Conservation (phyloP, 1,140 invertebrate species). For the Drosophila trapezifrons region DNA sequence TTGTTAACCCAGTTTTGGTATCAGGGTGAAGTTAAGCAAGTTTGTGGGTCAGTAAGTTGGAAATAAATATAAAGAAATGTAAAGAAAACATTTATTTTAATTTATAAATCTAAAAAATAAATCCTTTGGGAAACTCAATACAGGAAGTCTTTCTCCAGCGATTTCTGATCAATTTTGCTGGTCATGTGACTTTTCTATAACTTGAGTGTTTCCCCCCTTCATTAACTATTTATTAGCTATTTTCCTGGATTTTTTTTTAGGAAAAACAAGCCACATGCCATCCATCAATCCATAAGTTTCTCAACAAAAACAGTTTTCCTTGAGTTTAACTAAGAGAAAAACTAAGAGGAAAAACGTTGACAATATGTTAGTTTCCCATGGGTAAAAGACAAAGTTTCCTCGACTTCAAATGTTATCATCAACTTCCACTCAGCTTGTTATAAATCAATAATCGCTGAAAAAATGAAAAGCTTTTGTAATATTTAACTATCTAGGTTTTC, state of each 20-base stretch:
- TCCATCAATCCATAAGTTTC: slow-evolving; percentile 24
- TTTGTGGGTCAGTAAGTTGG: background rate
- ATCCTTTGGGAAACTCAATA: too few species aligned
- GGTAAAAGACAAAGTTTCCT: slow-evolving; percentile 15
- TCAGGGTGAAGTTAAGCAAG: background rate
- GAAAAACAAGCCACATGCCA: background rate
- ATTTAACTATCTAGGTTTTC: slow-evolving; percentile 2
- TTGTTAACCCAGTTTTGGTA: slow-evolving; percentile 14
- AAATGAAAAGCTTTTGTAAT: slow-evolving; percentile 38
- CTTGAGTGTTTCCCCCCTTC: background rate
- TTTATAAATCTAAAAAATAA: too few species aligned
- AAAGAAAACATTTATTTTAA: too few species aligned
- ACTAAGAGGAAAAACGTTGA: background rate
- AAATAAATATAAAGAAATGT: background rate
- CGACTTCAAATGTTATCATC: slow-evolving; percentile 13
- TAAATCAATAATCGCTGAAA: slow-evolving; percentile 30
- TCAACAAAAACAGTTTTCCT: slow-evolving; percentile 14
- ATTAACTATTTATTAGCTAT: background rate
- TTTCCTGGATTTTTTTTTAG: slow-evolving; percentile 5
- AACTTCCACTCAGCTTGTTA: background rate
- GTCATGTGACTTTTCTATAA: slow-evolving; percentile 1
- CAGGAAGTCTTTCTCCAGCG: slow-evolving; percentile 4
- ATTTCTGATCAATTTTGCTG: slow-evolving; percentile 47
- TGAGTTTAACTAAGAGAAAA: slow-evolving; percentile 3
- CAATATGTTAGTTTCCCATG: slow-evolving; percentile 43